Evolutionary conservation across 2,113 vertebrate genomes (phyloP).

Genomic region (Acinonyx jubatus): DNA sequence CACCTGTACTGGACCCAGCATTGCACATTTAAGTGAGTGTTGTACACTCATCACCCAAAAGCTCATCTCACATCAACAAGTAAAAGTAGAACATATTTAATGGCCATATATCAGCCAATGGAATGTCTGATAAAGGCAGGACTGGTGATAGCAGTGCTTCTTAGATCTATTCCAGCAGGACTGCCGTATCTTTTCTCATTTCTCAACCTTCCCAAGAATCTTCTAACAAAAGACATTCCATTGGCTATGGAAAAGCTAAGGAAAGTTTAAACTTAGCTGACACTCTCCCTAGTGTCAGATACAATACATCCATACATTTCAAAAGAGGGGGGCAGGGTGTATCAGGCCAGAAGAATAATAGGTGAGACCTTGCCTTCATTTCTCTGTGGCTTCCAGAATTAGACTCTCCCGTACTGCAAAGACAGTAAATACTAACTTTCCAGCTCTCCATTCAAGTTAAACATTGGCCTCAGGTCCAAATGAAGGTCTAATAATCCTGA

Average conservation of each 20-base stretch:
- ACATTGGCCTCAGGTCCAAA: neutral
- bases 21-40: neutral
- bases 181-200: neutral
- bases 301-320: neutral
- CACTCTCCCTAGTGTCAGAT: neutral
- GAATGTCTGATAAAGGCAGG: neutral
- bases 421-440: neutral
- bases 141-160: neutral
- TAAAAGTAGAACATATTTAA: neutral
- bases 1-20: neutral
- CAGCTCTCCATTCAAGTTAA: neutral
- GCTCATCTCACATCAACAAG: neutral
- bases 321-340: neutral
- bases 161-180: neutral
- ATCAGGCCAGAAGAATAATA: neutral
- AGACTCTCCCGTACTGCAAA: neutral
- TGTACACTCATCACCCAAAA: neutral
- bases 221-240: neutral
- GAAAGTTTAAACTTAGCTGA: neutral
- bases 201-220: neutral
- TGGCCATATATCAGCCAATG: too few relatives aligned
- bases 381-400: neutral
- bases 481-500: neutral
- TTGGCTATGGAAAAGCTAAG: neutral
- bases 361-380: neutral